phyloP scores from a whole-genome alignment of 2,113 vertebrate genomes.

The Labeo catla region DNA sequence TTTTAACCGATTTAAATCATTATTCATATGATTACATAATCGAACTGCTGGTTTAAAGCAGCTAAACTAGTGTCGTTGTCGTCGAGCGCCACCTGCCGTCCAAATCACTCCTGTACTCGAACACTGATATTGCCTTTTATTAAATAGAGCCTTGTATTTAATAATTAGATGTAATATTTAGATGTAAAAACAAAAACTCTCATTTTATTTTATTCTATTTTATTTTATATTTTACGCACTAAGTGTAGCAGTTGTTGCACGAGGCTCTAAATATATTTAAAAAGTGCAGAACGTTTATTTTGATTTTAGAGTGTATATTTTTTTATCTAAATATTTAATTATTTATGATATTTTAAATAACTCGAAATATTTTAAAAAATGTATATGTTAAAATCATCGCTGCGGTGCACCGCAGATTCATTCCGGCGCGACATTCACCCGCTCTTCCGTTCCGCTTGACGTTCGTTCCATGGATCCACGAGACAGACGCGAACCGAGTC shows the following conservation, averaged over 20 bases:
- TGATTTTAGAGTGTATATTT: no score
- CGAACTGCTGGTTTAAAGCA: not conserved
- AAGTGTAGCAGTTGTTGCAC: not conserved
- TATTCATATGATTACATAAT: no score
- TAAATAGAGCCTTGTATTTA: not conserved
- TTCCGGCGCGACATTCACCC: not conserved
- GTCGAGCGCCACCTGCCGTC: conserved; percentile 24
- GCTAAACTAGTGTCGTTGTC: not conserved
- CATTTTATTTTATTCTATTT: not conserved
- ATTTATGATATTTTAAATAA: not conserved
- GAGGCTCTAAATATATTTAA: not conserved
- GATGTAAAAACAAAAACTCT: not conserved
- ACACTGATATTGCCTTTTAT: no score
- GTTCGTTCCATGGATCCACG: conserved; percentile 47
- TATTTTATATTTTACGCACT: not conserved
- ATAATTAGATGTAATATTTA: no score
- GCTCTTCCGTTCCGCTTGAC: not conserved
- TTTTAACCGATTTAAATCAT: not conserved
- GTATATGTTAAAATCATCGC: no score
- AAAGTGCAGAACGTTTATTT: not conserved
- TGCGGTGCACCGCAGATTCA: not conserved
- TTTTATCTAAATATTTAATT: not conserved
- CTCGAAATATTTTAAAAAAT: no score
- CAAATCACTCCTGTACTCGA: not conserved
- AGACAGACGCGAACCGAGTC: conserved; percentile 5